Percentiles rank a stretch among this genome's conserved stretches.
phyloP scores from a whole-genome alignment of 2,888 invertebrate genomes.

The Orthonychiurus folsomi region DNA sequence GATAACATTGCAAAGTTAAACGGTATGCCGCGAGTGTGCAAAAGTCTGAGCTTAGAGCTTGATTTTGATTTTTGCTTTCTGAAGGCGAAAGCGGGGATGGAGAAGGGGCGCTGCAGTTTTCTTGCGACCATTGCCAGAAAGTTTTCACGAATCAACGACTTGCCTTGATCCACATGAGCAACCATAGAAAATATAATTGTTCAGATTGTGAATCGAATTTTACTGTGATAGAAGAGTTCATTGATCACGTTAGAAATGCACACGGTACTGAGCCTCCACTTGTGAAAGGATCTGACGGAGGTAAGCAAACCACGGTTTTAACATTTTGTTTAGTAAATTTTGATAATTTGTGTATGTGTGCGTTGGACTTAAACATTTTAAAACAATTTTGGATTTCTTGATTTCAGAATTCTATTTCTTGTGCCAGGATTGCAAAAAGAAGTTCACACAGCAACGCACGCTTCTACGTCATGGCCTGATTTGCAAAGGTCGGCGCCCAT shows the following conservation, averaged over 20 bases:
- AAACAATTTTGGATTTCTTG: no score
- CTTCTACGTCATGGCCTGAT: not conserved
- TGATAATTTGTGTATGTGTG: no score
- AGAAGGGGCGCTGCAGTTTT: not conserved
- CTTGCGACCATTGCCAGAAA: not conserved
- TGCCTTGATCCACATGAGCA: not conserved
- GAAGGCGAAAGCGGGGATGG: not conserved
- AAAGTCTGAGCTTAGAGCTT: no score
- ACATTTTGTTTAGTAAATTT: no score
- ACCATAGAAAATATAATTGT: not conserved
- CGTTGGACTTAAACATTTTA: no score
- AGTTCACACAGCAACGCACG: not conserved
- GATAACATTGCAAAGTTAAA: no score
- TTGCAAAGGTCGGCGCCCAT: not conserved
- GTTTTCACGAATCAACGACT: not conserved
- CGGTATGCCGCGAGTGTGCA: not conserved
- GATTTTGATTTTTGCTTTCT: not conserved
- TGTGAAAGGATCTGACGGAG: not conserved
- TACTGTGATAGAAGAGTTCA: not conserved
- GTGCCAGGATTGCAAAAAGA: not conserved
- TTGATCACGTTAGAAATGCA: not conserved
- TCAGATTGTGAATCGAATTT: not conserved
- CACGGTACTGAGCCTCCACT: not conserved
- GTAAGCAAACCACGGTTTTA: no score
- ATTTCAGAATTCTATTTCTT: no score